Percentiles rank a stretch among this genome's conserved stretches.
These are phyloP conservation scores for Manduca sexta DNA, from an alignment of 1,140 invertebrate species.

Conservation along the genomic window DNA sequence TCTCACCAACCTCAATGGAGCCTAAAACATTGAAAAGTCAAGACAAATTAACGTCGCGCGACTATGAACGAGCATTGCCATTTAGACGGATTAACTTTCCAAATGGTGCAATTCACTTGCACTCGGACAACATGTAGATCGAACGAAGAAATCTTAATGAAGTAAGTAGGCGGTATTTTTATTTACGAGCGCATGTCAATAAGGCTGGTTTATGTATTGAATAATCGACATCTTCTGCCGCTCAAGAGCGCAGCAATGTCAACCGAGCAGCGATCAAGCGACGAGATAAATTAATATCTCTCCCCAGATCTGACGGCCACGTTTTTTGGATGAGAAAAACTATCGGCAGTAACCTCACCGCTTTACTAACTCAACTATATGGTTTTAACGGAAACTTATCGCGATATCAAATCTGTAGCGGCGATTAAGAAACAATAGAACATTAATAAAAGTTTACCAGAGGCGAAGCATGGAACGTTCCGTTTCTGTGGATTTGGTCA, in stretches of 20 bases:
- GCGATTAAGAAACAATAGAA: conserved; percentile 67
- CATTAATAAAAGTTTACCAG: conserved; percentile 55
- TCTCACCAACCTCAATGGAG: conserved; percentile 29
- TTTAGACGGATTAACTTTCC: conserved; percentile 32
- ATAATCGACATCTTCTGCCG: conserved; percentile 41
- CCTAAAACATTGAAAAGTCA: conserved; percentile 44
- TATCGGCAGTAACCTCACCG: conserved; percentile 35
- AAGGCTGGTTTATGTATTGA: conserved; percentile 37
- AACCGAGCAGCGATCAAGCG: conserved; percentile 44
- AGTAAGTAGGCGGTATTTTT: conserved; percentile 24
- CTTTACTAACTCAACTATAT: conserved; percentile 45
- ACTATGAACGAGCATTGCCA: conserved; percentile 14
- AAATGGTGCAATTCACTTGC: conserved; percentile 9
- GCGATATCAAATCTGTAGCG: conserved; percentile 55
- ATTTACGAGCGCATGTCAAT: conserved; percentile 33
- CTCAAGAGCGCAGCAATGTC: conserved; percentile 35
- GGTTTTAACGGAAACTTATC: conserved; percentile 63
- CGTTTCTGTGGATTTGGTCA: conserved; percentile 40
- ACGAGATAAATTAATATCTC: conserved; percentile 44
- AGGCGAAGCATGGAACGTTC: conserved; percentile 51
- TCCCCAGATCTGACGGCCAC: conserved; percentile 41
- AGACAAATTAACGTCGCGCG: conserved; percentile 29
- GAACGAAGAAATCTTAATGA: conserved; percentile 7
- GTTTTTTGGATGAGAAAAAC: conserved; percentile 46
- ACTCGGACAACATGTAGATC: conserved; percentile 4